These are phyloP conservation scores for Drosophila rufa DNA, from an alignment of 1,140 invertebrate species.

Conservation along the genomic window DNA sequence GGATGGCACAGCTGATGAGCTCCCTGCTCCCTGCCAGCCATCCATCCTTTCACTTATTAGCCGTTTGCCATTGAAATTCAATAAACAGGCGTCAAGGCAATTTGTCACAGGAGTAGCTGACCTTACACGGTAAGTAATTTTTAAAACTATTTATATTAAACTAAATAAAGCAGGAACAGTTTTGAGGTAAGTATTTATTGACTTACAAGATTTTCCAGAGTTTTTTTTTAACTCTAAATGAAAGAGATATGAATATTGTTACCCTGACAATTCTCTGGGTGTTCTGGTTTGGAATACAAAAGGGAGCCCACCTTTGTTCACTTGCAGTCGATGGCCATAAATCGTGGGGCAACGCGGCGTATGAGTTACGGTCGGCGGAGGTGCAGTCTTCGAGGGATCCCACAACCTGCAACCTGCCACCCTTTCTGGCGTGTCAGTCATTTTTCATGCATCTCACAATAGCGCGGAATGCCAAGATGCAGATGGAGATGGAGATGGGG, in stretches of 20 bases:
- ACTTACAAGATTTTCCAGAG: neutral
- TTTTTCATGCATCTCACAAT: conserved; percentile 83
- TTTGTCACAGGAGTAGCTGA: conserved; percentile 62
- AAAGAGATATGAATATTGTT: neutral
- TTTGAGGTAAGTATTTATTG: neutral
- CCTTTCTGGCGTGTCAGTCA: conserved; percentile 50
- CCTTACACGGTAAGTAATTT: neutral
- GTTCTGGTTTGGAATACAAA: neutral
- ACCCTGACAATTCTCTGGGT: neutral
- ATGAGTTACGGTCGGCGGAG: conserved; percentile 59
- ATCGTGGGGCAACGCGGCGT: conserved; percentile 63
- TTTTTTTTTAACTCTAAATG: too few relatives aligned
- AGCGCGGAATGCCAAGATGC: conserved; percentile 45
- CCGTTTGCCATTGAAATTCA: conserved; percentile 55
- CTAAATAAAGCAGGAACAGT: too few relatives aligned
- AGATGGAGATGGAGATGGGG: conserved; percentile 6
- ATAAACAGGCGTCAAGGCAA: conserved; percentile 72
- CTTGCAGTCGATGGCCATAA: conserved; percentile 75
- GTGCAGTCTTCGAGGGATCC: conserved; percentile 19
- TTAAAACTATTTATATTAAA: too few relatives aligned
- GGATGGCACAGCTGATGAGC: conserved; percentile 28
- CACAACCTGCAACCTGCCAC: conserved; percentile 9
- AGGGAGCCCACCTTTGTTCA: conserved; percentile 53
- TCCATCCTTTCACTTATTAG: conserved; percentile 17
- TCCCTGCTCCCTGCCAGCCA: neutral